These are phyloP conservation scores for Dromococcyx pavoninus DNA, from an alignment of 2,797 vertebrate species.

Conservation along the genomic window DNA sequence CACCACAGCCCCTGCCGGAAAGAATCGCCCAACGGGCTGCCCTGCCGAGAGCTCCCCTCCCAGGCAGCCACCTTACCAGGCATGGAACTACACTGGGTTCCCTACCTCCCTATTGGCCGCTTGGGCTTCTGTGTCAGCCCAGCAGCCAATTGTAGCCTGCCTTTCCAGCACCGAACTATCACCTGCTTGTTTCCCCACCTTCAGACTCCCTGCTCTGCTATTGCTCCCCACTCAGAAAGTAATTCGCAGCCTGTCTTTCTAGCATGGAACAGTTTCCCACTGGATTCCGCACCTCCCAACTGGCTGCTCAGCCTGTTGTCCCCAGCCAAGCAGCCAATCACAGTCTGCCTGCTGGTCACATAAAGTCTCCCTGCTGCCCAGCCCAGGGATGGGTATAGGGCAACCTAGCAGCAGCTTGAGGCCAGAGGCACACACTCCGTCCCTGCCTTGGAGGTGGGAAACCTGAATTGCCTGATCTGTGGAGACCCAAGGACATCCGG, in stretches of 20 bases:
- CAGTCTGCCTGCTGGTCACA: not conserved
- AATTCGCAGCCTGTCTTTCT: not conserved
- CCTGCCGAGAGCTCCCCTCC: no score
- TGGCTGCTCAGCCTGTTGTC: not conserved
- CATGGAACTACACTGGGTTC: not conserved
- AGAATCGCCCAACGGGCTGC: not conserved
- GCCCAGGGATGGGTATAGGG: not conserved
- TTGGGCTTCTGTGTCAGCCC: no score
- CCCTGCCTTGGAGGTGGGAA: not conserved
- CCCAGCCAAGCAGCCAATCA: no score
- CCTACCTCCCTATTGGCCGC: not conserved
- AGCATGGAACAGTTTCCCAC: no score
- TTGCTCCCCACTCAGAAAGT: no score
- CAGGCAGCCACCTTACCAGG: not conserved
- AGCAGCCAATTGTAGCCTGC: not conserved
- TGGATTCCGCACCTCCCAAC: not conserved
- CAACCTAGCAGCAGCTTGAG: not conserved
- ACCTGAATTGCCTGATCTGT: fast-evolving
- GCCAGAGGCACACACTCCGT: fast-evolving
- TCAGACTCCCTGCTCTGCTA: fast-evolving
- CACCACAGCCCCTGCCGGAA: not conserved
- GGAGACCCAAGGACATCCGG: not conserved
- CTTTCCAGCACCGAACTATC: fast-evolving
- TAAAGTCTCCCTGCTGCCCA: fast-evolving
- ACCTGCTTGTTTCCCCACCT: no score